Base-by-base conservation (phyloP, 2,888 invertebrate genomes). In the Eristalis intricaria region DNA sequence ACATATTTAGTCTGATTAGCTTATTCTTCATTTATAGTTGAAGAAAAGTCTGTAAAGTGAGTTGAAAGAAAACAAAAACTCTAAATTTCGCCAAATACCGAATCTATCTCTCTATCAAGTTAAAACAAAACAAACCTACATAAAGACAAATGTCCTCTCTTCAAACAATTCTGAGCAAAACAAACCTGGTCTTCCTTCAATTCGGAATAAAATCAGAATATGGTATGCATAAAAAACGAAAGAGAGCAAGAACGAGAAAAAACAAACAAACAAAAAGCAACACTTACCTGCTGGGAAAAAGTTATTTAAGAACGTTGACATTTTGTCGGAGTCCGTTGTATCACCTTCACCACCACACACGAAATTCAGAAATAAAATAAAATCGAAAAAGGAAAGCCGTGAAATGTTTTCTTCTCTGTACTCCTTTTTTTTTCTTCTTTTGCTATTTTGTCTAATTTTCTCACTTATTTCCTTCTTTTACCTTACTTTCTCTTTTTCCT, bases 281-380 rank as follows among this genome's bases (percentile, higher is more conserved):
- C 63, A 89, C 92, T 93, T 91, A 93, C 93, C 93, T 92, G 93
- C 92, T 90, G 92, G 92, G 90, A 93, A 93, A 90, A 93, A 92
- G 91, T 93, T 93, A 90, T 92, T 92, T 90, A 93, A 93, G 91
- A 93, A 93, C 91, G 93, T 92, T 92, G 93, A 93, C 93, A 93
- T 93, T 91, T 92, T 92, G 91, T 88, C 80, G 82, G 88, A 63
- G 71, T 84, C 80, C 22, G 69, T 84, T 65, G 66, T 80, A 73
- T 79, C 84, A 73, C 87, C 70, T 70, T 65, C 75, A 58, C 61
- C 60, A 70, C 22, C 19, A 65, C 73, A 83, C 78, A 50, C 64
- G 58, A 66, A 80, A 68, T 70, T 71, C 68, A 69, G 71, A 77
- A 77, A 81, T 70, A 60, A 70, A 76, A 75, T 56, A 69, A 64